phyloP scores from a whole-genome alignment of 1,140 invertebrate genomes.

The silkworm (Bombyx mori) region ASM3026992v2 NC_085118.1:10778501-10779000 shows the following conservation, averaged over 20 bases:
- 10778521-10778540: constrained; percentile 21
- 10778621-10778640: too few relatives aligned
- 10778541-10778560: constrained; percentile 9
- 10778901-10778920: constrained; percentile 42
- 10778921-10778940: constrained; percentile 35
- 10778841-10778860: constrained; percentile 56
- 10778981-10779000: too few relatives aligned
- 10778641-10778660: too few relatives aligned
- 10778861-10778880: constrained; percentile 50
- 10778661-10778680: too few relatives aligned
- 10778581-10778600: too few relatives aligned
- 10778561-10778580: too few relatives aligned
- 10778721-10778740: too few relatives aligned
- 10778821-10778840: constrained; percentile 38
- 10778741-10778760: too few relatives aligned
- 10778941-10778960: constrained; percentile 41
- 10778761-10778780: too few relatives aligned
- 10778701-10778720: too few relatives aligned
- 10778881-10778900: constrained; percentile 57
- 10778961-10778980: background rate
- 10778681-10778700: too few relatives aligned
- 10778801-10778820: constrained; percentile 20
- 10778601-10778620: too few relatives aligned
- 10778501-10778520: constrained; percentile 42
- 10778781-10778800: background rate